phyloP scores from a whole-genome alignment of 2,113 vertebrate species.

The Ptilorrhoa leucosticta region DNA sequence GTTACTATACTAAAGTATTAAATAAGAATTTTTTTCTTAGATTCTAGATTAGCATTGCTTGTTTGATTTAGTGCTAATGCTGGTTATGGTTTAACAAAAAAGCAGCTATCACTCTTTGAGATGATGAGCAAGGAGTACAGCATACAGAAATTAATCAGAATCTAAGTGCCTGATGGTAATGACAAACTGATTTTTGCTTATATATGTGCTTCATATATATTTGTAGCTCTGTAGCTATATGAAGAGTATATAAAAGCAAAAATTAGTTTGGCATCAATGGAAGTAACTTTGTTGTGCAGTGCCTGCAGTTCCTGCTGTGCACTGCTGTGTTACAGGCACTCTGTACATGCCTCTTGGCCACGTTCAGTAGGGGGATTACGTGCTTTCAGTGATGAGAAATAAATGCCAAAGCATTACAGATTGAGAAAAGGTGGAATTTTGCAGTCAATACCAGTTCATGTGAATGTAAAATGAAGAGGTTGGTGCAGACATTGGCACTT shows the following conservation, averaged over 20 bases:
- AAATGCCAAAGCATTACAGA: not conserved
- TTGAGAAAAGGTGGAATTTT: constrained; percentile 2
- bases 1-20: not conserved
- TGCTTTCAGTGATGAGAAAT: not conserved
- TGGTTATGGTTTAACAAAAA: not conserved
- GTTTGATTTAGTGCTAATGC: constrained; percentile 22
- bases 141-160: not conserved
- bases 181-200: not conserved
- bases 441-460: not conserved
- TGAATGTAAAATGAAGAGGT: not conserved
- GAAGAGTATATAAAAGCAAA: not conserved
- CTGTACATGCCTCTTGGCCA: not conserved
- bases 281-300: not conserved
- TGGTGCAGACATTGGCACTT: not conserved
- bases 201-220: not conserved
- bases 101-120: not conserved
- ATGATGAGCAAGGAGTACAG: not conserved
- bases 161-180: not conserved
- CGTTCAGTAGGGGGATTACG: not conserved
- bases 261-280: not conserved
- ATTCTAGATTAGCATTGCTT: constrained; percentile 7
- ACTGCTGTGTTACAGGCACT: not conserved
- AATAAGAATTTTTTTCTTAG: not conserved
- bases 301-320: not conserved
- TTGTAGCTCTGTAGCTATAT: not conserved